A percentile compares a stretch with the other conserved stretches of the same genome.
These are phyloP conservation scores for Gracilinanus agilis DNA, from an alignment of 2,113 vertebrate species.

Conservation along the genomic window DNA sequence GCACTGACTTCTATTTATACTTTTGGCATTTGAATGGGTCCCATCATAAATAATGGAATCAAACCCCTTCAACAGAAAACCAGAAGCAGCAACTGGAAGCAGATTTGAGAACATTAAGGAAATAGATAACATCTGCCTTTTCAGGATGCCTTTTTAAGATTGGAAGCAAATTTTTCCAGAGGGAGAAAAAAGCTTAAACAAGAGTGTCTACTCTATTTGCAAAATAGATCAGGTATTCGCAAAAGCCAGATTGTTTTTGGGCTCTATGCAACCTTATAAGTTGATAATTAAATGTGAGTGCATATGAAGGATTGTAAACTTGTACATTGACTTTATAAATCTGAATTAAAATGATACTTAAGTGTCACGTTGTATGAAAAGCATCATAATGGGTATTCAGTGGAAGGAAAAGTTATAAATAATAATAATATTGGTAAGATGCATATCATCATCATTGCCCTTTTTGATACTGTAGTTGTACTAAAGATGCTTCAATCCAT, in stretches of 20 bases:
- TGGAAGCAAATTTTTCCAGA: slow-evolving; percentile 51
- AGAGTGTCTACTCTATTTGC: slow-evolving; percentile 52
- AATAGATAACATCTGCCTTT: slow-evolving; percentile 77
- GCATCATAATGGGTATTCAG: not conserved
- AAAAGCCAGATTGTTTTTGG: slow-evolving; percentile 22
- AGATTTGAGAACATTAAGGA: slow-evolving; percentile 53
- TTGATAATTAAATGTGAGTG: not conserved
- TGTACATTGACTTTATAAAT: not conserved
- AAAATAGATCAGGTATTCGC: not conserved
- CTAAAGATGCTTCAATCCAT: not conserved
- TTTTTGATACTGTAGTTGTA: not conserved
- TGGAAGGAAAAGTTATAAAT: not conserved
- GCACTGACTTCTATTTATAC: not conserved
- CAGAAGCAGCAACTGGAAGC: slow-evolving; percentile 74
- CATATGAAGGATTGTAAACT: not conserved
- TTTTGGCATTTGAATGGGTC: slow-evolving; percentile 71
- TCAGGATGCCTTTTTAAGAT: slow-evolving; percentile 54
- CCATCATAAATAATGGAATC: slow-evolving; percentile 77
- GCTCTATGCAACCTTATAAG: not conserved
- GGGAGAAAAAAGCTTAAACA: slow-evolving; percentile 36
- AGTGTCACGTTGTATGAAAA: not conserved
- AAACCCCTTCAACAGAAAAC: slow-evolving; percentile 76
- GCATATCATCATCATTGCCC: not conserved
- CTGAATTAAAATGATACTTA: not conserved
- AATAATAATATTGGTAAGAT: not conserved